Conservation (phyloP, 1,140 invertebrate species). For the Drosophila insularis region DNA sequence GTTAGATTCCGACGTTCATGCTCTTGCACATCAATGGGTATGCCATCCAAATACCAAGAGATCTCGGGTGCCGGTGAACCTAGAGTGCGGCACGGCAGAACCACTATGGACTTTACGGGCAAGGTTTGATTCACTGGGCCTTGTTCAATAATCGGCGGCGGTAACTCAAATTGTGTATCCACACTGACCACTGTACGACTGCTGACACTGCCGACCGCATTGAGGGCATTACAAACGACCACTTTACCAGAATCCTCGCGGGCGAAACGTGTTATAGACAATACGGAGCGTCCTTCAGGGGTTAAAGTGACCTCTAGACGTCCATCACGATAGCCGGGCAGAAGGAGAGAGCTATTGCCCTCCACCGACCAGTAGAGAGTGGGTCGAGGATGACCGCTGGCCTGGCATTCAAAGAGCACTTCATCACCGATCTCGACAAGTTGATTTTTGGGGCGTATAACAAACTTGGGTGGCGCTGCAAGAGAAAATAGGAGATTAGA, state of each 20-base stretch:
- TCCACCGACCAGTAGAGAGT: conserved; percentile 91
- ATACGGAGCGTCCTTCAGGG: conserved; percentile 85
- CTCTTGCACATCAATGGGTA: conserved; percentile 85
- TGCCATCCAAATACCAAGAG: conserved; percentile 92
- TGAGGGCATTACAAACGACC: conserved; percentile 91
- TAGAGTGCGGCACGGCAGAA: conserved; percentile 89
- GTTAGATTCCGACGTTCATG: conserved; percentile 87
- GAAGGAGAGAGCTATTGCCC: conserved; percentile 88
- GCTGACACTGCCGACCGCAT: conserved; percentile 90
- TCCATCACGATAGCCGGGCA: conserved; percentile 86
- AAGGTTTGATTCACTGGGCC: conserved; percentile 96
- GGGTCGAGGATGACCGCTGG: conserved; percentile 87
- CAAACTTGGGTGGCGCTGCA: conserved; percentile 86
- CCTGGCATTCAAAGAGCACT: conserved; percentile 87
- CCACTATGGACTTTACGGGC: conserved; percentile 89
- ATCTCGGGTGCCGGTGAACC: conserved; percentile 90
- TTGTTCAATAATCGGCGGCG: conserved; percentile 93
- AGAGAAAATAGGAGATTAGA: conserved; percentile 1
- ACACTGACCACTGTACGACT: conserved; percentile 90
- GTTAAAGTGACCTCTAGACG: conserved; percentile 86
- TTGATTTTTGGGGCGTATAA: conserved; percentile 86
- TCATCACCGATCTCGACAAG: conserved; percentile 87
- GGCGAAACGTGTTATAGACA: conserved; percentile 85
- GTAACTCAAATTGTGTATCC: conserved; percentile 89
- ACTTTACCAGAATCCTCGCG: conserved; percentile 87